Percentiles rank a stretch among this genome's conserved stretches.
Evolutionary conservation across 1,140 invertebrate genomes (phyloP).

Genomic region (Frieseomelitta varia): DNA sequence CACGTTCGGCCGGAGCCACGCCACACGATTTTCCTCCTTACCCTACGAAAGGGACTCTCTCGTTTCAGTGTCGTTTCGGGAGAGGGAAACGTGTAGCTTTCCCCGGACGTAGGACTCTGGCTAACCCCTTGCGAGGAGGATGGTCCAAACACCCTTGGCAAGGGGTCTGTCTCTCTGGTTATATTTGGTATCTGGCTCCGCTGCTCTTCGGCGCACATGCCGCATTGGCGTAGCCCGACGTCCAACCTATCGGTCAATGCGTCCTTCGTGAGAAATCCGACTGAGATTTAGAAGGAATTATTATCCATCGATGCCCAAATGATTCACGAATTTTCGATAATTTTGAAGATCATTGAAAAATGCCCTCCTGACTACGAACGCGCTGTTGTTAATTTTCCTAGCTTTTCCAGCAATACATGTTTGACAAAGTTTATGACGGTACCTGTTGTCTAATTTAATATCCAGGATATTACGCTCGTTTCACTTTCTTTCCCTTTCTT

Average conservation of each 20-base stretch:
- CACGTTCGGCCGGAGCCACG: not conserved
- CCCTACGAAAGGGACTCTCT: slow-evolving; percentile 11
- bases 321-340: too few relatives aligned
- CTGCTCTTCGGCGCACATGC: slow-evolving; percentile 67
- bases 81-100: slow-evolving; percentile 23
- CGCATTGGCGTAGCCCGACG: slow-evolving; percentile 69
- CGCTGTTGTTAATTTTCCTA: too few relatives aligned
- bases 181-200: slow-evolving; percentile 79
- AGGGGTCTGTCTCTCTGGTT: slow-evolving; percentile 76
- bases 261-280: too few relatives aligned
- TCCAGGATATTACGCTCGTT: too few relatives aligned
- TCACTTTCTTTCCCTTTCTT: too few relatives aligned
- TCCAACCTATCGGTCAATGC: slow-evolving; percentile 38
- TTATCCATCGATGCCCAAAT: too few relatives aligned
- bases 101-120: slow-evolving; percentile 22
- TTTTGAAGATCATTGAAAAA: too few relatives aligned
- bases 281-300: too few relatives aligned
- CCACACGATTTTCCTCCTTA: slow-evolving; percentile 53
- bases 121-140: slow-evolving; percentile 70
- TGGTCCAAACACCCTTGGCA: slow-evolving; percentile 79
- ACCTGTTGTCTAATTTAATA: too few relatives aligned
- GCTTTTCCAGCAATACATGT: too few relatives aligned
- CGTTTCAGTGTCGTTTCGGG: not conserved
- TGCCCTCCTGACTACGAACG: too few relatives aligned
- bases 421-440: too few relatives aligned